Evolutionary conservation across 2,888 invertebrate species (phyloP).

Genomic region (Danaus chrysippus): DNA sequence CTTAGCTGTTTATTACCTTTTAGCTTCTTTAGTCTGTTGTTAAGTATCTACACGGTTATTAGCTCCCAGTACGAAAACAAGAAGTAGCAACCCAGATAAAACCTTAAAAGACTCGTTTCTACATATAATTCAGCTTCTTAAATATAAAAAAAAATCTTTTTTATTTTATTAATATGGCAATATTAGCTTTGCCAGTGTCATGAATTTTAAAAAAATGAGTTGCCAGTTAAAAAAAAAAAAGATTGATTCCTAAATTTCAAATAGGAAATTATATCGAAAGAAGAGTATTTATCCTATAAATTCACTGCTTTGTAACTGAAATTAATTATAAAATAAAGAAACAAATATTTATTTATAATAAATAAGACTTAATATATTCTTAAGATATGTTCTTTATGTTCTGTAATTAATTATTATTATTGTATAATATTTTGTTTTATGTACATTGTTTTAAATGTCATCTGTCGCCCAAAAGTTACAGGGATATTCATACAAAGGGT

Average conservation of each 20-base stretch:
- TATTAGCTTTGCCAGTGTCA: too few species aligned
- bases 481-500: slow-evolving; percentile 12
- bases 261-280: background rate
- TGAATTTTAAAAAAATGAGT: too few species aligned
- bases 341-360: background rate
- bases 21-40: slow-evolving; percentile 53
- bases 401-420: background rate
- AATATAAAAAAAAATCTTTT: too few species aligned
- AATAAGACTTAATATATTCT: too few species aligned
- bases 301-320: too few species aligned
- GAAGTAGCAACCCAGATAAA: background rate
- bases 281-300: background rate
- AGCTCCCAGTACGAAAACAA: background rate
- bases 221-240: background rate
- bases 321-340: background rate
- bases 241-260: background rate
- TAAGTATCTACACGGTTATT: slow-evolving; percentile 1
- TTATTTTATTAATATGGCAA: too few species aligned
- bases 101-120: background rate
- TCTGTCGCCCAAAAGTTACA: slow-evolving; percentile 5
- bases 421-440: background rate
- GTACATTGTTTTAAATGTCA: slow-evolving; percentile 3
- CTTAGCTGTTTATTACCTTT: slow-evolving; percentile 37
- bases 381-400: background rate
- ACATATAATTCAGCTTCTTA: too few species aligned